These are phyloP conservation scores for Dusona sp. DNA, from an alignment of 2,888 invertebrate species.

Conservation along the genomic window DNA sequence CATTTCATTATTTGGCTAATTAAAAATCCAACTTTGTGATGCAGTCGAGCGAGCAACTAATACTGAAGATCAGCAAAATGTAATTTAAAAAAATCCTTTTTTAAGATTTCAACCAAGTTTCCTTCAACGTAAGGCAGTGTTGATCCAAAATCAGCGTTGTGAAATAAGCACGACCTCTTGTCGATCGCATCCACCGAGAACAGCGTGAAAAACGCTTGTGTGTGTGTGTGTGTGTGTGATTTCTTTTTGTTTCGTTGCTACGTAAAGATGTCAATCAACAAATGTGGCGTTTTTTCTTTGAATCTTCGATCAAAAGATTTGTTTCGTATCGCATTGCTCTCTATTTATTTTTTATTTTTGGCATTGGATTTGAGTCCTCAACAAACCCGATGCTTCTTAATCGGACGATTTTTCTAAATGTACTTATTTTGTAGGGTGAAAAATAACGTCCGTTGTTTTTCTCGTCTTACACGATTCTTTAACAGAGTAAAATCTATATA, in stretches of 20 bases:
- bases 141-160: conserved; percentile 43
- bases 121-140: conserved; percentile 59
- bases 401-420: background rate
- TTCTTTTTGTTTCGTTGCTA: conserved; percentile 49
- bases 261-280: conserved; percentile 57
- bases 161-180: conserved; percentile 27
- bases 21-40: conserved; percentile 51
- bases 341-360: conserved; percentile 39
- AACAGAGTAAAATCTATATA: conserved; percentile 67
- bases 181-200: conserved; percentile 48
- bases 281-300: conserved; percentile 36
- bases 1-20: conserved; percentile 45
- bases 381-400: conserved; percentile 15
- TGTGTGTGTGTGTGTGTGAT: conserved; percentile 44
- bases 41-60: conserved; percentile 56
- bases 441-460: conserved; percentile 20
- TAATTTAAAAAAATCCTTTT: conserved; percentile 36
- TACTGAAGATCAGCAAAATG: conserved; percentile 64
- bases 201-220: conserved; percentile 32
- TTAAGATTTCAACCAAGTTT: conserved; percentile 26
- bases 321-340: conserved; percentile 6
- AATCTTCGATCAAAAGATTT: conserved; percentile 36
- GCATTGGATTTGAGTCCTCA: conserved; percentile 46
- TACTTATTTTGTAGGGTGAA: background rate
- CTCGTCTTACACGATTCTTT: conserved; percentile 60